Evolutionary conservation across 1,140 invertebrate species (phyloP), one percentile per base, ranked within the genome.

Genomic region (Caenorhabditis inopinata): DNA sequence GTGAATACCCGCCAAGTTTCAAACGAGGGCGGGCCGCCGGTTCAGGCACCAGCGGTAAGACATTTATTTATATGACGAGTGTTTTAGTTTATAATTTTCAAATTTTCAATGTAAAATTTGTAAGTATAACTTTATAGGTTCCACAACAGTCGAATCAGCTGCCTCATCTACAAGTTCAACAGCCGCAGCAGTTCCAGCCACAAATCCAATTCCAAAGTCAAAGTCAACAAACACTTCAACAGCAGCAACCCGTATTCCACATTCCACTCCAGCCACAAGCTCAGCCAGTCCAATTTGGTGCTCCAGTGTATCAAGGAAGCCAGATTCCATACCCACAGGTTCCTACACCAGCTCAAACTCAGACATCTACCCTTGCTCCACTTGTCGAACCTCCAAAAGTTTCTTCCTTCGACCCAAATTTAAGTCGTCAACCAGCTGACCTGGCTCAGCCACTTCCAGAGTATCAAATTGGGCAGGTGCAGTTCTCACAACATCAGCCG

Each of bases 401-500:
- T 9, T 16, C 38, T 6, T 42, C 42, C 2, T 47, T 74, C 25
- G 46, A 79, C 23, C 78, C 62, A 46, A 58, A 74, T 6, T 47
- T 79, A 68, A 58, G 51, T 25, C 62, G 45, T 49, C 58, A 62
- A 29, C 78, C 78, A 32, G 78, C 78, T 14, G 78, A 79, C 38
- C 42, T 79, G 62, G 79, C 74, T 21, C 79, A 81, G 18, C 79
- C 79, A 42, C 74, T 76, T 29, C 79, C 79, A 47, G 79, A 76
- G 58, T 81, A 81, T 35, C 74, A 79, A 45, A 73, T 3, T n/a
- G 74, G 45, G 32, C 58, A 73, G 21, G 18, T 79, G 7, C 48
- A 25, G 1, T 51, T 14, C 18, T n/a, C 29, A 42, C 46, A 48
- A 35, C 74, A 76, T n/a, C n/a, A 49, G 38, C 29, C 29, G n/a